Base-by-base conservation (phyloP, 2,113 vertebrate genomes). In the Nycticorax nycticorax region DNA sequence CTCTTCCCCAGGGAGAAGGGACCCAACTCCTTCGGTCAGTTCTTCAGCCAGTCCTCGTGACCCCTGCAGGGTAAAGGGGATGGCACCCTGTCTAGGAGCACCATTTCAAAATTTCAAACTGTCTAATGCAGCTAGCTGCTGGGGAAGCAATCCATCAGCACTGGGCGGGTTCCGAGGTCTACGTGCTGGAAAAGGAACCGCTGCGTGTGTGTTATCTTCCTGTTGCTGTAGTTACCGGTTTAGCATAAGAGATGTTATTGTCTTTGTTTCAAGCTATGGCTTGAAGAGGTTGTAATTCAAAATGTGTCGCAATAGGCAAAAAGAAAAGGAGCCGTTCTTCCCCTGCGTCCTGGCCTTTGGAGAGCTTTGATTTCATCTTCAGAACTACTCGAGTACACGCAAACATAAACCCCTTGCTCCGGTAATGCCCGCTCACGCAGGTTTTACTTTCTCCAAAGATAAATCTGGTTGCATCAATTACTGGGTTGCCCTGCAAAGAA, bases 31-130 rank as follows among this genome's bases (percentile, higher is more conserved):
- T 68, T 77, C 45, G 60, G 35, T 5, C 63, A 17, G 35, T 35
- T 53, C 82, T 85, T 66, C 71, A 56, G 41, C 43, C 35, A n/a
- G 53, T 35, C 72, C 53, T 76, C 41, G 52, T 23, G n/a, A n/a
- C n/a, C 71, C 43, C 19, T 0, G 1, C n/a, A 4, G 59, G 14
- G 1, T 63, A 7, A 45, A 45, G 59, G 20, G 0, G 8, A 37
- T 26, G 27, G 47, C 21, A 2, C 4, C 0, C 33, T 47, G 59
- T 47, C 69, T 45, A 16, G 16, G 57, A 53, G 57, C 20, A 30
- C 47, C 39, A 13, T 41, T 41, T 41, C 39, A 41, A 41, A 8
- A 7, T n/a, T 71, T 15, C 26, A 15, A 43, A 14, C 22, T 37
- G 26, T 37, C 52, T 5, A 14, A 14, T 24, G 3, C 30, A 35